Percentiles rank a stretch among this genome's conserved stretches.
Evolutionary conservation across 2,113 vertebrate genomes (phyloP).

Genomic region (Clarias magur): DNA sequence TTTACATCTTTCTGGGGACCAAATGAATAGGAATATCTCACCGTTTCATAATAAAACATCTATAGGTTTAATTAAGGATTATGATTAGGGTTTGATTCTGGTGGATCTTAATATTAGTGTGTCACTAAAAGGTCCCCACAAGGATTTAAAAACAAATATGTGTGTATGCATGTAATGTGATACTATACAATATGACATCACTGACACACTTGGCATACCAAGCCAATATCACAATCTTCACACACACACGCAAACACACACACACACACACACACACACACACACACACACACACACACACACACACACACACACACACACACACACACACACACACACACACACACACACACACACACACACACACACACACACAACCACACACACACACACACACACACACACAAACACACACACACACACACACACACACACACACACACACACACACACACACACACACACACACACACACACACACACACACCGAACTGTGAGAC

Average conservation of each 20-base stretch:
- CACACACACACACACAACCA: not conserved
- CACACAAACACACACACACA: slow-evolving; percentile 24
- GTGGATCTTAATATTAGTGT: not conserved
- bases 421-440: slow-evolving; percentile 60
- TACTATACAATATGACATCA: not conserved
- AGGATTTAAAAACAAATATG: not conserved
- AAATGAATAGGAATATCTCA: not conserved
- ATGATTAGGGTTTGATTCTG: not conserved
- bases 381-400: slow-evolving; percentile 67
- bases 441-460: slow-evolving; percentile 48
- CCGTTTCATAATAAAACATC: not conserved
- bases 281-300: slow-evolving; percentile 62
- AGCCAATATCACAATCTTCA: slow-evolving; percentile 56
- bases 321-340: slow-evolving; percentile 40
- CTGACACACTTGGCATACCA: not conserved
- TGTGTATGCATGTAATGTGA: not conserved
- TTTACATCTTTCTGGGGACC: not conserved
- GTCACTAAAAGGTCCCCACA: not conserved
- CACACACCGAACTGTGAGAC: not conserved
- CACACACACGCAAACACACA: no score
- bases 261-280: slow-evolving; percentile 40
- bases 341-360: slow-evolving; percentile 62
- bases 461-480: slow-evolving; percentile 60
- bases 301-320: not conserved
- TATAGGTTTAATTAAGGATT: not conserved